Base-by-base conservation (phyloP, 2,113 vertebrate species). In the Opisthocomus hoazin region DNA sequence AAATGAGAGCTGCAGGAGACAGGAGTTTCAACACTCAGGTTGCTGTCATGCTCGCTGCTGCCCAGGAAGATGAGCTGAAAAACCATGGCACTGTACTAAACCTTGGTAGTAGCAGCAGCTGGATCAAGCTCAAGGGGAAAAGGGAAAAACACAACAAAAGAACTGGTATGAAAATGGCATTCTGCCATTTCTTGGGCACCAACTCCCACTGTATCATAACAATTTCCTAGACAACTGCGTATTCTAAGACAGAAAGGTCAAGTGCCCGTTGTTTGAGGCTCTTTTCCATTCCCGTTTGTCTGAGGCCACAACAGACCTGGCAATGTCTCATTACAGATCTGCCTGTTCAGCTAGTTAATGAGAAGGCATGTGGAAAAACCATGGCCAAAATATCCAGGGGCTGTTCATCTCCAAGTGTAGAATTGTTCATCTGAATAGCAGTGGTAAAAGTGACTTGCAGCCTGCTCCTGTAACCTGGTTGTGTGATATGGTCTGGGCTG, bases 391-490 rank as follows among this genome's bases (percentile, higher is more conserved):
- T 6, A 7, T 53, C 10, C 15, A 54, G 29, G 10, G 5, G 1
- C 8, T 80, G 34, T 80, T 50, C 34, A 39, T 36, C 15, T 57
- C n/a, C 37, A 29, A 7, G 4, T 39, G 6, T 15, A 71, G 58
- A 56, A 17, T 12, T 36, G 2, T 34, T 36, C 12, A 2, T 41
- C n/a, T 79, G 26, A 75, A 37, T 17, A 13, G 34, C 27, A 43
- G 12, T 45, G 30, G 17, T 41, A 46, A 69, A 36, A 69, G 3
- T 0, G 1, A 45, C 24, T 11, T 54, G 17, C n/a, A 77, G 43
- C 16, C n/a, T 68, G 6, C 5, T 77, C 11, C 19, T 54, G 12
- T 12, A 80, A 18, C 15, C 23, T 0, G 0, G 12, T 17, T 0
- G 0, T 9, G 4, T 54, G 32, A 77, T 73, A 32, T 15, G 4